Evolutionary conservation across 2,797 vertebrate genomes (phyloP).

Genomic region (Discoglossus pictus): DNA sequence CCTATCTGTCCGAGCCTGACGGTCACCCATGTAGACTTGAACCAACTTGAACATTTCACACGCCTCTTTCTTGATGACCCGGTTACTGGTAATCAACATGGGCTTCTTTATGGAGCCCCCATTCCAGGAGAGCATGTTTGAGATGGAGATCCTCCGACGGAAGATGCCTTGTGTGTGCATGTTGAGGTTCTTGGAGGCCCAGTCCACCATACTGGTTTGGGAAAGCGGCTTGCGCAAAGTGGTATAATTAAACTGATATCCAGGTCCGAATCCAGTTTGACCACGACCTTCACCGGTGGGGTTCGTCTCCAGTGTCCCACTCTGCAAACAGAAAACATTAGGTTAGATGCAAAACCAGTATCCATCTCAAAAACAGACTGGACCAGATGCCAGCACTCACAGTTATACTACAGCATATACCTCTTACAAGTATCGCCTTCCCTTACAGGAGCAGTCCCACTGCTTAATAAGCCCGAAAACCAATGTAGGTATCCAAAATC

Average conservation of each 20-base stretch:
- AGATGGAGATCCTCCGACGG: slow-evolving; percentile 84
- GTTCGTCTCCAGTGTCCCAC: slow-evolving; percentile 69
- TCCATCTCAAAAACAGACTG: too few species aligned
- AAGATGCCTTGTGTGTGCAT: slow-evolving; percentile 90
- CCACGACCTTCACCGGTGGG: slow-evolving; percentile 68
- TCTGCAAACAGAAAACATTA: slow-evolving; percentile 60
- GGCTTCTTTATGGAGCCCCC: slow-evolving; percentile 88
- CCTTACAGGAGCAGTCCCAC: too few species aligned
- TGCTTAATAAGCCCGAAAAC: not conserved
- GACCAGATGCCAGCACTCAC: too few species aligned
- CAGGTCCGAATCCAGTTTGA: slow-evolving; percentile 59
- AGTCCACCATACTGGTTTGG: slow-evolving; percentile 83
- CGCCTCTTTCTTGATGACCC: slow-evolving; percentile 83
- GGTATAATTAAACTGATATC: slow-evolving; percentile 74
- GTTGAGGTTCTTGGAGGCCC: slow-evolving; percentile 91
- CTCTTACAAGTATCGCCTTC: not conserved
- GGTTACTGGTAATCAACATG: slow-evolving; percentile 88
- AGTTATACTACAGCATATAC: not conserved
- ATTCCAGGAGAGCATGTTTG: slow-evolving; percentile 92
- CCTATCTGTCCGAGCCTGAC: slow-evolving; percentile 81
- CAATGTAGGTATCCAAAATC: not conserved
- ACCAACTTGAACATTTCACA: slow-evolving; percentile 91
- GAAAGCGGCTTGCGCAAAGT: slow-evolving; percentile 78
- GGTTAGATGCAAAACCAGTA: not conserved
- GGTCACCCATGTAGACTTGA: slow-evolving; percentile 90